Percentiles rank a stretch among this genome's conserved stretches.
Conservation (phyloP, 2,888 invertebrate genomes). For the Eupithecia pulchellata region DNA sequence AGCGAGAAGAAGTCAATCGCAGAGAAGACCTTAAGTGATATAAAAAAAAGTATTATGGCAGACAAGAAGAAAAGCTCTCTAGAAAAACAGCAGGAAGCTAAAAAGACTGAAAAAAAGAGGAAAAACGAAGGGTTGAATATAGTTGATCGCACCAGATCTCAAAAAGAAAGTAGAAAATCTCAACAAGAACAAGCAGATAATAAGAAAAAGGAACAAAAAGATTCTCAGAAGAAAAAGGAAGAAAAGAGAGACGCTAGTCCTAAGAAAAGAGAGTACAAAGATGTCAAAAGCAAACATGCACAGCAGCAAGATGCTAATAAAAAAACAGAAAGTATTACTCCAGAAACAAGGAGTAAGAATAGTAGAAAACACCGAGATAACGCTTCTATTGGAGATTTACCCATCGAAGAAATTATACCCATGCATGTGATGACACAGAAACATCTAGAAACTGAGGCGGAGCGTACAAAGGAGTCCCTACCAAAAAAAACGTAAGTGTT, state of each 20-base stretch:
- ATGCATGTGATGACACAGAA: neutral
- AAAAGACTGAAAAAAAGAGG: neutral
- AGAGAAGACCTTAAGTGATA: neutral
- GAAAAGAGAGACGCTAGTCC: neutral
- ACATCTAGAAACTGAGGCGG: neutral
- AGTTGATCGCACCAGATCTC: neutral
- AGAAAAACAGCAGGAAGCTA: neutral
- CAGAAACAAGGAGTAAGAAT: neutral
- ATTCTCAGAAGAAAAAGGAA: neutral
- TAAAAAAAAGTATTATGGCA: neutral
- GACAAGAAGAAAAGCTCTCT: neutral
- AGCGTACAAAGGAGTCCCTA: neutral
- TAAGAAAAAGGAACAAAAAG: neutral
- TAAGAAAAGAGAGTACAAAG: neutral
- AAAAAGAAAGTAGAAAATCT: neutral
- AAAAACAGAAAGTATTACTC: neutral
- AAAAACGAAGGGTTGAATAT: neutral
- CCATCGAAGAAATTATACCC: neutral
- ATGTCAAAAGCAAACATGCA: neutral
- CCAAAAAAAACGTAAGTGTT: neutral
- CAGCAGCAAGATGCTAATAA: neutral
- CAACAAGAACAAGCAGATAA: neutral
- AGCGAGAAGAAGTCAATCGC: neutral
- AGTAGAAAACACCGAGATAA: neutral
- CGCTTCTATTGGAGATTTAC: neutral